Conservation (phyloP, 64 coral and sea anemone genomes). For the Cladopsammia gracilis region DNA sequence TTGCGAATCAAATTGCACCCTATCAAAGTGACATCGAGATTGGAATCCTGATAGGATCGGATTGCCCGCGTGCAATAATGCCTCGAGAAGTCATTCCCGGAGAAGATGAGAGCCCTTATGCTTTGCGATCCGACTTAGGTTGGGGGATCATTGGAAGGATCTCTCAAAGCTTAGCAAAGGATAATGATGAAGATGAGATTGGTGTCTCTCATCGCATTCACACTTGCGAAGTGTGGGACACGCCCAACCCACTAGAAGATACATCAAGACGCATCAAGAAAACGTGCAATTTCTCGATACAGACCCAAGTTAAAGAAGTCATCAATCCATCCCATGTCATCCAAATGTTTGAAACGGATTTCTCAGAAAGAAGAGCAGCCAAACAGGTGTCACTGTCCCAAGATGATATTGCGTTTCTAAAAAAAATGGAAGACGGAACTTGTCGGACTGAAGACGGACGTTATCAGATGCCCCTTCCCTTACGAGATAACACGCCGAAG, state of each 20-base stretch:
- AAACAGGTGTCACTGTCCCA: not conserved
- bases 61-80: slow-evolving; percentile 67
- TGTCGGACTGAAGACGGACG: not conserved
- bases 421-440: not conserved
- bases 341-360: slow-evolving; percentile 7
- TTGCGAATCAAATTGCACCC: slow-evolving; percentile 33
- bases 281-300: not conserved
- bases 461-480: slow-evolving; percentile 6
- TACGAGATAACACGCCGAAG: too few relatives aligned
- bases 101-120: too few relatives aligned
- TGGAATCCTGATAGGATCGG: slow-evolving; percentile 55
- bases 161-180: not conserved
- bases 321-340: slow-evolving; percentile 17
- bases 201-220: too few relatives aligned
- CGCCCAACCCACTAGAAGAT: too few relatives aligned
- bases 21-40: slow-evolving; percentile 31
- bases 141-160: slow-evolving; percentile 73
- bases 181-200: too few relatives aligned
- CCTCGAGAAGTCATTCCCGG: slow-evolving; percentile 61
- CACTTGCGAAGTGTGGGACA: too few relatives aligned
- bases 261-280: too few relatives aligned
- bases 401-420: not conserved
- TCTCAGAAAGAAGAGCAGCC: not conserved
- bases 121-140: slow-evolving; percentile 55
- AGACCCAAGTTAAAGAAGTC: not conserved